phyloP scores from a whole-genome alignment of 1,140 invertebrate species.

The Nomia melanderi region DNA sequence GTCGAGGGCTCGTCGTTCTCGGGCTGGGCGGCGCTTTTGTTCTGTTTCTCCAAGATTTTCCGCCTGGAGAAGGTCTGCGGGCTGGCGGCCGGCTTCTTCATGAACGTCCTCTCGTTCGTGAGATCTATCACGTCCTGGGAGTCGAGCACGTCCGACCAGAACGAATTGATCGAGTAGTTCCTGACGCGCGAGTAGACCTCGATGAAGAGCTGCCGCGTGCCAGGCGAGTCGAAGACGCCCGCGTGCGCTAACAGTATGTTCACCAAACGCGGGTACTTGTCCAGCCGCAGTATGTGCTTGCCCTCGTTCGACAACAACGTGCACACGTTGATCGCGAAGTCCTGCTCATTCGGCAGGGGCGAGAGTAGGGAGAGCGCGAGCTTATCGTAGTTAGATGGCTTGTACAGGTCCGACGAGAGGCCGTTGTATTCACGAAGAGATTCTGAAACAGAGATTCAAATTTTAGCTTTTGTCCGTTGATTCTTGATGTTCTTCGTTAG shows the following conservation, averaged over 20 bases:
- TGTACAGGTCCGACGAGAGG: conserved; percentile 87
- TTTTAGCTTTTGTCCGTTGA: too few species aligned
- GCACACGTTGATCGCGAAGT: conserved; percentile 98
- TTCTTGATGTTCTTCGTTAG: too few species aligned
- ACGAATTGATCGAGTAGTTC: conserved; percentile 87
- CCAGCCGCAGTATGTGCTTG: conserved; percentile 91
- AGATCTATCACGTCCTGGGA: conserved; percentile 85
- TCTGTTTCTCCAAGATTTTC: conserved; percentile 70
- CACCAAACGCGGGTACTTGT: conserved; percentile 91
- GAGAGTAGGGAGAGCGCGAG: conserved; percentile 94
- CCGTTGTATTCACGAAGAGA: conserved; percentile 84
- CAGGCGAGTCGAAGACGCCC: conserved; percentile 90
- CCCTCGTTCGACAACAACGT: conserved; percentile 97
- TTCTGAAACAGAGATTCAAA: conserved; percentile 81
- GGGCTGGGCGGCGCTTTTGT: conserved; percentile 37
- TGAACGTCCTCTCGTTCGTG: conserved; percentile 85
- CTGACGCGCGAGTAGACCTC: conserved; percentile 87
- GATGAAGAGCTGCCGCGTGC: conserved; percentile 87
- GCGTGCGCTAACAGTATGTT: conserved; percentile 95
- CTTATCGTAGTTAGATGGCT: conserved; percentile 91
- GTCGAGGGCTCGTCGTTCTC: conserved; percentile 45
- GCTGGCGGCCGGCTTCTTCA: conserved; percentile 74
- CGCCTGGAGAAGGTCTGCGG: conserved; percentile 73
- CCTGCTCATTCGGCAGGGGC: conserved; percentile 98
- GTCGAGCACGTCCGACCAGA: conserved; percentile 87